Base-by-base conservation (phyloP, 1,140 invertebrate species). In the Nebria ingens region DNA sequence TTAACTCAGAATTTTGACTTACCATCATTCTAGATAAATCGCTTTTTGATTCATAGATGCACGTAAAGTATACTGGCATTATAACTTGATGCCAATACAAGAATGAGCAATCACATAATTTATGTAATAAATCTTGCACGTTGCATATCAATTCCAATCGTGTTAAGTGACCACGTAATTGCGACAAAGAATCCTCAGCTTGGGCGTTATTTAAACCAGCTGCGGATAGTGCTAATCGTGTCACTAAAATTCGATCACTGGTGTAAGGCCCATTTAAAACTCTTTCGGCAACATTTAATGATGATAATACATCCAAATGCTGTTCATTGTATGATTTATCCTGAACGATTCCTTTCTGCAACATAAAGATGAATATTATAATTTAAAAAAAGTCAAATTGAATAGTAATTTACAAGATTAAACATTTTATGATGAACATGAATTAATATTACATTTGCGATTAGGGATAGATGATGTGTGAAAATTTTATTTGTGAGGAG, bases 31-130 rank as follows among this genome's bases (percentile, higher is more conserved):
- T 79, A 42, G 80, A 71, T 50, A 79, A 70, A 72, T 86, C 79
- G 34, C 76, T 69, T 57, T 82, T 77, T 59, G 75, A 77, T 52
- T 80, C 78, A 64, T 83, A 82, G 38, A 87, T 67, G 63, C 84
- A 79, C 59, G 82, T 75, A 64, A 91, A 81, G 73, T 92, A 93
- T 21, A 86, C 79, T 3, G 84, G 81, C 34, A 90, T 73, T 51
- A 92, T 76, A 57, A 84, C 81, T 64, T 84, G 78, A 74, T 92
- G 88, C 82, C 87, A 91, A 67, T 88, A 86, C n/a, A 92, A 67
- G 72, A 87, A 87, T 34, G 83, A 84, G 62, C 85, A 85, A 67
- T 89, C 79, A 65, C 82, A 86, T 19, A 82, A 76, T 55, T 71
- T 66, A 34, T 79, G 68, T 53, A 91, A 65, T 66, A 75, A 76